Conservation (phyloP, 1,140 invertebrate species). For the Panonychus citri region DNA sequence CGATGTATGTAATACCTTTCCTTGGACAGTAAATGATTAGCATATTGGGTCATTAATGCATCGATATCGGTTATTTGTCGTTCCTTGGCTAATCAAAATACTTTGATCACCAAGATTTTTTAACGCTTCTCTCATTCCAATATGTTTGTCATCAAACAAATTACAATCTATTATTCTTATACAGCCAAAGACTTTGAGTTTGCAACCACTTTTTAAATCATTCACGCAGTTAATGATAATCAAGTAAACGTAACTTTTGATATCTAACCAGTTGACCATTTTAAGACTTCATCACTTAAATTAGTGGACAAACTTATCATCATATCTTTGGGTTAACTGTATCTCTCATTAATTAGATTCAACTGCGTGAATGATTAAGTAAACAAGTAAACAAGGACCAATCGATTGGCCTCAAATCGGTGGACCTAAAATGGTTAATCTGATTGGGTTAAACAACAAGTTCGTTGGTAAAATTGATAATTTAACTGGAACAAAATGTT, state of each 20-base stretch:
- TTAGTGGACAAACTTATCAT: too few relatives aligned
- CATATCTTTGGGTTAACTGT: too few relatives aligned
- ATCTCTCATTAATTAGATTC: too few relatives aligned
- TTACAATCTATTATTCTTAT: neutral
- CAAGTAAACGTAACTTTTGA: too few relatives aligned
- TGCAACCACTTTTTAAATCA: too few relatives aligned
- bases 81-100: conserved; percentile 61
- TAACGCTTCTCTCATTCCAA: conserved; percentile 59
- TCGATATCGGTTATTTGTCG: conserved; percentile 57
- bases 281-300: too few relatives aligned
- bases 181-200: too few relatives aligned
- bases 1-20: conserved; percentile 50
- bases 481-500: too few relatives aligned
- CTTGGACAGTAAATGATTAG: conserved; percentile 46
- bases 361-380: too few relatives aligned
- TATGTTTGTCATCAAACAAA: neutral
- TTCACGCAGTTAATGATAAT: too few relatives aligned
- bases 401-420: neutral
- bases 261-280: too few relatives aligned
- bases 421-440: neutral
- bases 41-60: conserved; percentile 52
- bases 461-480: too few relatives aligned
- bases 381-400: neutral
- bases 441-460: neutral
- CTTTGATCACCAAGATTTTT: conserved; percentile 72